Evolutionary conservation across 2,113 vertebrate species (phyloP).

Genomic region (Thamnaconus septentrionalis): DNA sequence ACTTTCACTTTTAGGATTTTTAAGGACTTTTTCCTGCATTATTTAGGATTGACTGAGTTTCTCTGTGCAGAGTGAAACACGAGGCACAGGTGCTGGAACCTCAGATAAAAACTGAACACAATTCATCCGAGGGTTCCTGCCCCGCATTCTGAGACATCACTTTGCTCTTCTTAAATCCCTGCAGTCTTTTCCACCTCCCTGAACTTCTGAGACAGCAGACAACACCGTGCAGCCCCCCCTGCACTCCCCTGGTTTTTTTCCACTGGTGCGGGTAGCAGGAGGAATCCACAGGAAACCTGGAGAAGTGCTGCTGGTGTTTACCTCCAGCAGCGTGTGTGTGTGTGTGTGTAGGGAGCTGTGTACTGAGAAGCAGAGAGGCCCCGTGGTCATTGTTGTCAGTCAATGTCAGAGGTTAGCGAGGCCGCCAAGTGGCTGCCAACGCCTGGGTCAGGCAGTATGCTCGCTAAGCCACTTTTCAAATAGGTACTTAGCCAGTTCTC

Average conservation of each 20-base stretch:
- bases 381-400: slow-evolving; percentile 37
- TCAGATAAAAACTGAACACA: too few species aligned
- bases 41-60: too few species aligned
- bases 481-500: slow-evolving; percentile 35
- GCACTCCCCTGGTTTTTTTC: neutral
- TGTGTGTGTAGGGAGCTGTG: slow-evolving; percentile 8
- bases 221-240: too few species aligned
- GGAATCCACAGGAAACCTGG: neutral
- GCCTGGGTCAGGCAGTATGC: slow-evolving; percentile 26
- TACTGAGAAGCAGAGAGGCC: slow-evolving; percentile 9
- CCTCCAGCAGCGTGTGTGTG: neutral
- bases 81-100: too few species aligned
- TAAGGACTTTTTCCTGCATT: too few species aligned
- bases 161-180: too few species aligned
- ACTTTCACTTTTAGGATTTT: too few species aligned
- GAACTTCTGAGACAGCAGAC: too few species aligned
- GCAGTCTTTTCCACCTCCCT: too few species aligned
- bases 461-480: slow-evolving; percentile 38
- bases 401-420: slow-evolving; percentile 20
- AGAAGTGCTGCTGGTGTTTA: slow-evolving; percentile 13
- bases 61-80: too few species aligned
- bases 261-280: neutral
- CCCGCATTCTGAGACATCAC: too few species aligned
- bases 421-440: slow-evolving; percentile 35
- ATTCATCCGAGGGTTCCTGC: too few species aligned